Evolutionary conservation across 2,797 vertebrate genomes (phyloP).

Genomic region (Neoniphon sammara): DNA sequence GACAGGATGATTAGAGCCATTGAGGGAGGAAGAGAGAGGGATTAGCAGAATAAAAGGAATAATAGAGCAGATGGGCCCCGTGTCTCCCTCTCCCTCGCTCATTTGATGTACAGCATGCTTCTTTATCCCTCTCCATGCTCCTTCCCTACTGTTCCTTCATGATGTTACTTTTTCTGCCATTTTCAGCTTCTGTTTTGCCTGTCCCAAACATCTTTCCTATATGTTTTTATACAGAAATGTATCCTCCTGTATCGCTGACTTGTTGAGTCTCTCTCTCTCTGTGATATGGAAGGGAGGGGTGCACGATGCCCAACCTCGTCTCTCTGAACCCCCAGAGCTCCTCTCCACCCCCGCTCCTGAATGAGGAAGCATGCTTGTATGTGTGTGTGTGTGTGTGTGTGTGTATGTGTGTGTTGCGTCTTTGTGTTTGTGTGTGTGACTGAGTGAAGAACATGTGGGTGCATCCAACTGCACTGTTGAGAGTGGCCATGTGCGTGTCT

Average conservation of each 20-base stretch:
- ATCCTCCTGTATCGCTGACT: slow-evolving; percentile 41
- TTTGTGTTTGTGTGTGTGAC: slow-evolving; percentile 23
- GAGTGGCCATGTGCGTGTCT: slow-evolving; percentile 65
- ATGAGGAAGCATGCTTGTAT: slow-evolving; percentile 60
- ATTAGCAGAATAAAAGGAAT: slow-evolving; percentile 56
- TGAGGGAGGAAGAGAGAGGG: slow-evolving; percentile 23
- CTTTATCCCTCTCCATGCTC: neutral
- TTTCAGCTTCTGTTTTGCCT: neutral
- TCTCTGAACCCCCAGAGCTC: slow-evolving; percentile 32
- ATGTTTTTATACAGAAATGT: neutral
- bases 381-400: slow-evolving; percentile 40
- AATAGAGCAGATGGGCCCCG: slow-evolving; percentile 46
- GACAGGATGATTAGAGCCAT: slow-evolving; percentile 37
- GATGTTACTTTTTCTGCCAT: neutral
- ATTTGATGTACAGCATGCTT: neutral
- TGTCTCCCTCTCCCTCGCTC: slow-evolving; percentile 4
- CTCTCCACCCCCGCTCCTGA: slow-evolving; percentile 67
- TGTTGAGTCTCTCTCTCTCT: slow-evolving; percentile 59
- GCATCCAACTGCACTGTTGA: slow-evolving; percentile 64
- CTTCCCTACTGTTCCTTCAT: neutral
- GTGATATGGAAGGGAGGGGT: slow-evolving; percentile 2
- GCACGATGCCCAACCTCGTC: slow-evolving; percentile 37
- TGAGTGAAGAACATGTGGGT: slow-evolving; percentile 74
- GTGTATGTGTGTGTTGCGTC: slow-evolving; percentile 17
- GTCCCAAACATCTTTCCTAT: neutral